A percentile compares a stretch with the other conserved stretches of the same genome.
Conservation (phyloP, 1,140 invertebrate species). For the Spodoptera litura region DNA sequence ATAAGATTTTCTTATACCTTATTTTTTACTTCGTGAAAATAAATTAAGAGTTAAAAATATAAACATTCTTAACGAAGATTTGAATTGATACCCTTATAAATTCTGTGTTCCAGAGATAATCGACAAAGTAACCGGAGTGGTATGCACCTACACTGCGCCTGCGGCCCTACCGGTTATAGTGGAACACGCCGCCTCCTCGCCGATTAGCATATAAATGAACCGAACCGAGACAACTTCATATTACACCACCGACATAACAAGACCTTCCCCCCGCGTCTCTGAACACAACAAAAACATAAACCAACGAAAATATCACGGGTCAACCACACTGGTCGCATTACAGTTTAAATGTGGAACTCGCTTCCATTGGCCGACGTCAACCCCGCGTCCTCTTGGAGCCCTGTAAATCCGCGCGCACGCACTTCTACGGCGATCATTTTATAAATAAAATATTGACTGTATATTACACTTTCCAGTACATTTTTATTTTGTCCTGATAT, state of each 20-base stretch:
- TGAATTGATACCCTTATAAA: slow-evolving; percentile 47
- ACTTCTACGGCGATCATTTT: slow-evolving; percentile 56
- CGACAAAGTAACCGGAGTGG: slow-evolving; percentile 60
- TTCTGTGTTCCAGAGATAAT: slow-evolving; percentile 49
- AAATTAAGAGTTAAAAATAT: neutral
- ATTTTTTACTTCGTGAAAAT: neutral
- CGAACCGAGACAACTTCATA: slow-evolving; percentile 81
- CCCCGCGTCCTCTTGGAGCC: slow-evolving; percentile 45
- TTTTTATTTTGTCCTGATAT: slow-evolving; percentile 68
- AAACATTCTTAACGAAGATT: slow-evolving; percentile 6
- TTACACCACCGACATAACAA: slow-evolving; percentile 59
- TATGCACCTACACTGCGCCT: slow-evolving; percentile 57
- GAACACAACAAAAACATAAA: slow-evolving; percentile 14
- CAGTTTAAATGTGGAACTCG: slow-evolving; percentile 64
- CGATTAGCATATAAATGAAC: slow-evolving; percentile 85
- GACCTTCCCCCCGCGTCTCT: slow-evolving; percentile 53
- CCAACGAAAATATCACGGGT: slow-evolving; percentile 50
- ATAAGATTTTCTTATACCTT: too few species aligned
- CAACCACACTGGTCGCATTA: slow-evolving; percentile 58
- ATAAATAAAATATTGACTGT: slow-evolving; percentile 71
- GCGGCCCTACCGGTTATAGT: slow-evolving; percentile 72
- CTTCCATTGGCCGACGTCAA: slow-evolving; percentile 58
- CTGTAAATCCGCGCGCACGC: slow-evolving; percentile 54
- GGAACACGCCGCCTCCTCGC: slow-evolving; percentile 66
- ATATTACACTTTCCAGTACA: slow-evolving; percentile 66